phyloP scores from a whole-genome alignment of 2,888 invertebrate species.

The Andrena dorsata region DNA sequence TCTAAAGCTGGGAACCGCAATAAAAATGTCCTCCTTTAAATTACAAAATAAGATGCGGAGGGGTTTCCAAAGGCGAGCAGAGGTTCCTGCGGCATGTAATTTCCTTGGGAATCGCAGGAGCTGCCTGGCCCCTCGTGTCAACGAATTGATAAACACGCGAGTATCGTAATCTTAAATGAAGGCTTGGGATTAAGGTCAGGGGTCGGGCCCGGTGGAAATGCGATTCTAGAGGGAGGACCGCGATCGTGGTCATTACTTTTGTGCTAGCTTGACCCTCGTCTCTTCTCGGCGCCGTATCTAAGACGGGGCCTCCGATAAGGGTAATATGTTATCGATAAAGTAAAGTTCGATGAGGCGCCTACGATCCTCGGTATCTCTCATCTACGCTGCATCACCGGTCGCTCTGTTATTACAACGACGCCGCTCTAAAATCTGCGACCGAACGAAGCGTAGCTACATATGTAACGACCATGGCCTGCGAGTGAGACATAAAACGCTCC shows the following conservation, averaged over 20 bases:
- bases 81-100: not conserved
- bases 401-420: conserved; percentile 59
- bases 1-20: conserved; percentile 12
- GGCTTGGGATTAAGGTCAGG: conserved; percentile 44
- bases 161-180: conserved; percentile 45
- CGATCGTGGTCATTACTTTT: conserved; percentile 45
- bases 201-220: conserved; percentile 26
- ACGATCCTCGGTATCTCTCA: conserved; percentile 69
- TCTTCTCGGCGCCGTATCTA: conserved; percentile 20
- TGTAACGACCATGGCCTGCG: conserved; percentile 49
- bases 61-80: not conserved
- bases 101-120: not conserved
- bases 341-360: conserved; percentile 66
- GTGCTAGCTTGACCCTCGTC: conserved; percentile 40
- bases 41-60: not conserved
- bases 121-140: not conserved
- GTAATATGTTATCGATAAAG: conserved; percentile 43
- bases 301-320: conserved; percentile 35
- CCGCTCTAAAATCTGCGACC: conserved; percentile 36
- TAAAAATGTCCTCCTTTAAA: conserved; percentile 13
- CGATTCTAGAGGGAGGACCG: conserved; percentile 36
- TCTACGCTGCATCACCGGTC: conserved; percentile 71
- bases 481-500: conserved; percentile 59
- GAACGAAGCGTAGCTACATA: conserved; percentile 9
- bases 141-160: conserved; percentile 47